Conservation (phyloP, 2,113 vertebrate species). For the Gasterosteus aculeatus region DNA sequence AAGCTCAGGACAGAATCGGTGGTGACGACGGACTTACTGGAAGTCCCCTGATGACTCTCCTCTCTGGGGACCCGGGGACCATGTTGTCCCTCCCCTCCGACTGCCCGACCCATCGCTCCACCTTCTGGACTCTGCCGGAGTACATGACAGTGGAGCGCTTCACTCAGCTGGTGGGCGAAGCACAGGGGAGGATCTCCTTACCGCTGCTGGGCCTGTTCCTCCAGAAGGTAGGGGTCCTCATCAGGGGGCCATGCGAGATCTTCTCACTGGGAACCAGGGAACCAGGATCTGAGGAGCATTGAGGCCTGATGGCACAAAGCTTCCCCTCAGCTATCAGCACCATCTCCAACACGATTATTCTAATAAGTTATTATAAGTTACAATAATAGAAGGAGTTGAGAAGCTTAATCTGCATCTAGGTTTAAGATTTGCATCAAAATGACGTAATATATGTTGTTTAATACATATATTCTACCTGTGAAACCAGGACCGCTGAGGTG, state of each 20-base stretch:
- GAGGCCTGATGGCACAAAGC: background rate
- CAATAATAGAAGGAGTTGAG: background rate
- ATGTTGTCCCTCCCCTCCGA: constrained; percentile 60
- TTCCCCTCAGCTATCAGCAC: background rate
- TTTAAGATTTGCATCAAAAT: background rate
- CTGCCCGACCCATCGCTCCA: constrained; percentile 71
- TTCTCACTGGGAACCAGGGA: background rate
- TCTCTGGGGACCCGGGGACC: constrained; percentile 60
- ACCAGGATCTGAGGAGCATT: background rate
- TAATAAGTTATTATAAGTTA: background rate
- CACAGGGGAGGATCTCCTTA: background rate
- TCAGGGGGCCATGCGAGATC: background rate
- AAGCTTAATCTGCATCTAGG: background rate
- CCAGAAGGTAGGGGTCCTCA: constrained; percentile 63
- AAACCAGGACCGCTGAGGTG: background rate
- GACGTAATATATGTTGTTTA: background rate
- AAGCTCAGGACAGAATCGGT: constrained; percentile 64
- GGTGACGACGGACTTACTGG: constrained; percentile 56
- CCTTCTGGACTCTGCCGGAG: constrained; percentile 75
- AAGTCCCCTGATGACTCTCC: constrained; percentile 68
- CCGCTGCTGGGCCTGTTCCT: constrained; percentile 72
- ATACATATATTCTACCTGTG: background rate
- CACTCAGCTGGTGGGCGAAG: constrained; percentile 69
- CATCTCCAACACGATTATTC: background rate
- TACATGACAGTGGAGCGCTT: constrained; percentile 75